Percentiles rank a stretch among this genome's conserved stretches.
These are phyloP conservation scores for Tineola bisselliella DNA, from an alignment of 2,888 invertebrate genomes.

Conservation along the genomic window DNA sequence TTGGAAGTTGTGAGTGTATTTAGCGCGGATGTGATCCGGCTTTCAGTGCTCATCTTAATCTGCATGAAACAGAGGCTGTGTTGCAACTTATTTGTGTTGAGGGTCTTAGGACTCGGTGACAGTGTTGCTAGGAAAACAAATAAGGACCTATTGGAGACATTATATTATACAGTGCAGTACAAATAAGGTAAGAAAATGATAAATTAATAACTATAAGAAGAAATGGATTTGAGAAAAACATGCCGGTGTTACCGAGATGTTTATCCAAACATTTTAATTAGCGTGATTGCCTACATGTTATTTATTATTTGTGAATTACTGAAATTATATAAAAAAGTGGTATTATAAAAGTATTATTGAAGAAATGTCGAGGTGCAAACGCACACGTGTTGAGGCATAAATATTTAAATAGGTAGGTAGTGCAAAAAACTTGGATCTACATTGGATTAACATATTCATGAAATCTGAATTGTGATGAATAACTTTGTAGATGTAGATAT, in stretches of 20 bases:
- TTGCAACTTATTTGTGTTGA: constrained; percentile 24
- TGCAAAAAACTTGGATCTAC: background rate
- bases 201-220: background rate
- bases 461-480: background rate
- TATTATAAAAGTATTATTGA: background rate
- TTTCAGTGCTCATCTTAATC: constrained; percentile 34
- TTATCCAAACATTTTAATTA: background rate
- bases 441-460: background rate
- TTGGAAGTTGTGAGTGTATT: constrained; percentile 54
- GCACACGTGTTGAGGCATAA: background rate
- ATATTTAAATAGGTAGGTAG: background rate
- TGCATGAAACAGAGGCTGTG: constrained; percentile 40
- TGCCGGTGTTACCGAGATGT: background rate
- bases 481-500: background rate
- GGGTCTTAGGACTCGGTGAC: constrained; percentile 25
- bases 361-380: background rate
- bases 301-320: background rate
- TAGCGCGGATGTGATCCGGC: constrained; percentile 41
- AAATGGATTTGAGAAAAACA: background rate
- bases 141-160: background rate
- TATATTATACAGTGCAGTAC: background rate
- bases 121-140: constrained; percentile 21
- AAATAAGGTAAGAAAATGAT: background rate
- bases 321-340: background rate
- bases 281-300: too few relatives aligned